Evolutionary conservation across 2,888 invertebrate species (phyloP).

Genomic region (Amblyteles armatorius): DNA sequence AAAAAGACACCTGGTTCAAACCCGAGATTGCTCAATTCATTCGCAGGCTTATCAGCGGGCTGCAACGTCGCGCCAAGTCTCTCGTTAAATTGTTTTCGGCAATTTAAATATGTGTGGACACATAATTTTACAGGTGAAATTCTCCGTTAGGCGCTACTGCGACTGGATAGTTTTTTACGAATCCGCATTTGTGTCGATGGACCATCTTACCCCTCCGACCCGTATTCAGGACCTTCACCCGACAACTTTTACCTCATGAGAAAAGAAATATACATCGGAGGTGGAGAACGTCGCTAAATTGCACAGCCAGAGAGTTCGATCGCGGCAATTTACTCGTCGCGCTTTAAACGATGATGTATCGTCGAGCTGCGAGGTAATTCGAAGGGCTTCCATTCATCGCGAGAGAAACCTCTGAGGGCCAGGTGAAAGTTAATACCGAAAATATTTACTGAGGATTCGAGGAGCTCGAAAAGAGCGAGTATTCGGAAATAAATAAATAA

Average conservation of each 20-base stretch:
- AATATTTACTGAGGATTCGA: background rate
- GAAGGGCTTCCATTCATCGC: conserved; percentile 73
- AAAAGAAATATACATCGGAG: background rate
- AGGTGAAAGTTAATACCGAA: conserved; percentile 19
- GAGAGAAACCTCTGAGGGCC: conserved; percentile 41
- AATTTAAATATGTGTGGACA: background rate
- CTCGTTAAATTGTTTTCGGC: conserved; percentile 67
- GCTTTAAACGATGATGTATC: conserved; percentile 42
- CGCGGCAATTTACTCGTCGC: conserved; percentile 18
- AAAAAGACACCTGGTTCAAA: conserved; percentile 72
- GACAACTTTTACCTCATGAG: background rate
- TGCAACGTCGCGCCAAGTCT: conserved; percentile 60
- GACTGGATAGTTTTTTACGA: background rate
- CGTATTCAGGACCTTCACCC: background rate
- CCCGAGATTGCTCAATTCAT: conserved; percentile 75
- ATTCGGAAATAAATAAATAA: conserved; percentile 12
- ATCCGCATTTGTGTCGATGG: background rate
- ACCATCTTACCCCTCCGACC: background rate
- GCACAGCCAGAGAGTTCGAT: conserved; percentile 16
- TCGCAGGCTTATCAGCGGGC: conserved; percentile 73
- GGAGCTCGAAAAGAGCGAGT: conserved; percentile 31
- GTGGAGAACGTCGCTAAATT: conserved; percentile 10
- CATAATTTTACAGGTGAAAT: background rate
- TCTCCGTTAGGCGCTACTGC: background rate
- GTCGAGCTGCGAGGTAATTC: conserved; percentile 51